A percentile compares a stretch with the other conserved stretches of the same genome.
Conservation (phyloP, 1,140 invertebrate genomes). For the Brachionus sp. region DNA sequence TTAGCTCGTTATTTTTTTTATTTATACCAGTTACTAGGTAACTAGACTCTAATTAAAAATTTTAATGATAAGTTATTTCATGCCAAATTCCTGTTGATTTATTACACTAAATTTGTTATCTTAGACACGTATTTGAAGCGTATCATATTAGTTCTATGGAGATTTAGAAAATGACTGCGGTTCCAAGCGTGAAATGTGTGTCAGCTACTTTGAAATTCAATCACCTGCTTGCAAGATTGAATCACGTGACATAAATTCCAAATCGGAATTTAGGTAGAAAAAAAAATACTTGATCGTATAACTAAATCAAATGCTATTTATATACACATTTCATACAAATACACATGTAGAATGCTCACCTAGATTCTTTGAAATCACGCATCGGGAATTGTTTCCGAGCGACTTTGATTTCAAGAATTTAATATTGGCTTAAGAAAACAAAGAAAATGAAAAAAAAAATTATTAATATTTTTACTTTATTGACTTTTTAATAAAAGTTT, state of each 20-base stretch:
- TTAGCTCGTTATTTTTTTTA: background rate
- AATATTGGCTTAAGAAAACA: constrained; percentile 36
- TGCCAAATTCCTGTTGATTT: constrained; percentile 35
- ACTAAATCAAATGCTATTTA: constrained; percentile 5
- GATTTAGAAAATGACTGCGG: background rate
- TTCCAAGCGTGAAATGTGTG: background rate
- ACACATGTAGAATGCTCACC: background rate
- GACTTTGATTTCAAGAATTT: constrained; percentile 29
- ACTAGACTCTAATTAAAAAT: constrained; percentile 4
- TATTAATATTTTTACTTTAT: constrained; percentile 23
- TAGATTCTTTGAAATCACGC: constrained; percentile 24
- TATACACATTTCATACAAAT: background rate
- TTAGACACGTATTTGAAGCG: background rate
- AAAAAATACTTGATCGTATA: background rate
- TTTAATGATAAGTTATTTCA: constrained; percentile 39
- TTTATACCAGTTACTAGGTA: constrained; percentile 10
- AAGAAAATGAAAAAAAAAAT: background rate
- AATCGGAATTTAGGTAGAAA: too few species aligned
- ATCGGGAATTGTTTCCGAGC: background rate
- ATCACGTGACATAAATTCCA: background rate
- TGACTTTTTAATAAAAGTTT: constrained; percentile 33
- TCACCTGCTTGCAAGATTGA: background rate
- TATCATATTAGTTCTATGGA: constrained; percentile 16
- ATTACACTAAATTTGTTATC: constrained; percentile 32
- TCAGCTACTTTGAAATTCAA: constrained; percentile 2